Base-by-base conservation (phyloP, 2,797 vertebrate genomes). In the Lepus oiostolus region DNA sequence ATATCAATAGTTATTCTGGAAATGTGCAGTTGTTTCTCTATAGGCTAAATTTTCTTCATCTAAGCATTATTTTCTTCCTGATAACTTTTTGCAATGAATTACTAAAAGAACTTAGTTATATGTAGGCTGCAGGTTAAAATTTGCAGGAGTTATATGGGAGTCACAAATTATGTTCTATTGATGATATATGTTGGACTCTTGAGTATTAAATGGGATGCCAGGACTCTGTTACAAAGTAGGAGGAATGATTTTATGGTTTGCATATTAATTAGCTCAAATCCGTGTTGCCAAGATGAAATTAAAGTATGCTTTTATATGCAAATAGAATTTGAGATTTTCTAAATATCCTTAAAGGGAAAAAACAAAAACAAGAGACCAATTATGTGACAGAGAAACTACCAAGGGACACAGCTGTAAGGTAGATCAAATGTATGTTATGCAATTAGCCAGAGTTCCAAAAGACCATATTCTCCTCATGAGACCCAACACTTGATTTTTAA, bases 251-350 rank as follows among this genome's bases (percentile, higher is more conserved):
- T 91, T 50, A 86, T 7, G 22, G 62, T 21, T 88, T 58, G 67
- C 24, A 92, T 86, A 21, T 75, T 80, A 89, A 72, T 79, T 54
- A 85, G 75, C 71, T 86, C 47, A 58, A 88, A 38, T 32, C 79
- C 80, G 63, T 22, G 26, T 63, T 84, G 38, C 42, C 84, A 89
- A 85, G 82, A 77, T 26, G 8, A 94, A 83, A 91, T 89, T 28
- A 76, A 21, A 54, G 1, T 28, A 30, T 81, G 75, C 6, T 85
- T 63, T 68, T 62, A 6, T 50, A 54, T 17, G 26, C 63, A 38
- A 30, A 63, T 10, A 21, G 50, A 93, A 72, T 76, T 32, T 83
- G 88, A 71, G 63, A 83, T 67, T 93, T 88, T 84, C 26, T 90
- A 76, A 87, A 74, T 47, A 74, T 28, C 63, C 9, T 26, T 87